These are phyloP conservation scores for Heteropelma amictum DNA, from an alignment of 2,888 invertebrate species.

Conservation along the genomic window DNA sequence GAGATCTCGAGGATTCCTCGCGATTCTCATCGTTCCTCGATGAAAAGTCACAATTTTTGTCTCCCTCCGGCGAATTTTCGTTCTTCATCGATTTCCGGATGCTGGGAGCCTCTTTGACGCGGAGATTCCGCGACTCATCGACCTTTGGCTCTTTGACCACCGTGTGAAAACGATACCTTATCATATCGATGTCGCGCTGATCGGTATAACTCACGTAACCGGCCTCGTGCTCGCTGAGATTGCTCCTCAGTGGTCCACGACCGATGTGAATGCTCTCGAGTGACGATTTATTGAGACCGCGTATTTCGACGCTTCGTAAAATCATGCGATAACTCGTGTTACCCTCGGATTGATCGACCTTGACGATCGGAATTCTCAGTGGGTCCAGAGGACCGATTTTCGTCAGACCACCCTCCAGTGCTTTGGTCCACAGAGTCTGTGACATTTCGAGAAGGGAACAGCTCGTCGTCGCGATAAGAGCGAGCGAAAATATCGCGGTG, in stretches of 20 bases:
- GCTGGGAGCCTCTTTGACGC: conserved; percentile 35
- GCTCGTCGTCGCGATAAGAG: conserved; percentile 29
- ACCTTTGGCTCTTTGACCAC: conserved; percentile 67
- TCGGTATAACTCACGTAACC: conserved; percentile 75
- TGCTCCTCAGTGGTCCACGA: conserved; percentile 69
- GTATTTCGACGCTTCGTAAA: conserved; percentile 69
- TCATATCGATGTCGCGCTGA: conserved; percentile 68
- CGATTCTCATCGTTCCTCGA: background rate
- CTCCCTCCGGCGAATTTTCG: conserved; percentile 1
- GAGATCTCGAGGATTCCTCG: conserved; percentile 23
- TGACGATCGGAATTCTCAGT: conserved; percentile 71
- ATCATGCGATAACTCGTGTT: conserved; percentile 72
- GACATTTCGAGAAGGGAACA: conserved; percentile 71
- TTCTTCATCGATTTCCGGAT: conserved; percentile 6
- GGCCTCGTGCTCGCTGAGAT: conserved; percentile 72
- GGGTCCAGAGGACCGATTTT: conserved; percentile 71
- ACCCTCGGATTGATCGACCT: conserved; percentile 78
- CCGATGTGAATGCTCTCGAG: conserved; percentile 73
- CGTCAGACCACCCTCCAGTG: conserved; percentile 68
- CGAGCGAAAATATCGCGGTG: conserved; percentile 16
- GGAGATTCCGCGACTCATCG: conserved; percentile 43
- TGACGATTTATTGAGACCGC: conserved; percentile 70
- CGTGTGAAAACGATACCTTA: conserved; percentile 74
- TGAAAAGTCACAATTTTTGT: background rate
- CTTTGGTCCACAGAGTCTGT: conserved; percentile 70